Evolutionary conservation across 2,797 vertebrate species (phyloP), one percentile per base, ranked within the genome.

Genomic region (Melanotaenia boesemani): DNA sequence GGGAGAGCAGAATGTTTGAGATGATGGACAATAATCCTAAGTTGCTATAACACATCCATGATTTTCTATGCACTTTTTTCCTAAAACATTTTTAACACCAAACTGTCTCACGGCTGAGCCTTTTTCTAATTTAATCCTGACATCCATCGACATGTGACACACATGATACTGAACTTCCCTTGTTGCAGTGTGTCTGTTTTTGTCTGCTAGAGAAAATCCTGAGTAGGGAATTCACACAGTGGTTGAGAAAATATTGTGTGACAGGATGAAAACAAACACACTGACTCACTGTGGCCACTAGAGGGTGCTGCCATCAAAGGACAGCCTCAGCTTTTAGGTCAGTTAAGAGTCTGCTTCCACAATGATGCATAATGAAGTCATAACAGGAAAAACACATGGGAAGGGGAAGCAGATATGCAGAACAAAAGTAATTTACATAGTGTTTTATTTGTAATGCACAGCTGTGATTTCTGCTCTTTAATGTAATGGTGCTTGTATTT

Each of bases 241-340:
- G 63, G 76, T 81, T 65, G 82, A 86, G 80, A 77, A 73, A 70
- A 86, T 54, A 67, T 54, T 78, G 80, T 72, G 41, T 56, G 79
- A 26, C 79, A 70, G 73, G 69, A 83, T 87, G 82, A 90, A 86
- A 89, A 92, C 88, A 89, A 89, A 87, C 66, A 80, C 80, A 80
- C 55, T 3, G 62, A n/a, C 79, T 55, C 34, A 0, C 15, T 2
- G 56, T 1, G 3, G 72, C 91, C 92, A 87, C 89, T 68, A 63
- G 91, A 88, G 89, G 88, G 85, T 54, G 76, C 83, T 82, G 82
- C 68, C 74, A 28, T 58, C 79, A 85, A 79, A 86, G 81, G 39
- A 76, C 77, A 63, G 3, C 56, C 65, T 57, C 72, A 65, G 72
- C 85, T 79, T 70, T 83, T 74, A 73, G 87, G 83, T 87, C 81